Base-by-base conservation (phyloP, 1,140 invertebrate species). In the Anastrepha obliqua region DNA sequence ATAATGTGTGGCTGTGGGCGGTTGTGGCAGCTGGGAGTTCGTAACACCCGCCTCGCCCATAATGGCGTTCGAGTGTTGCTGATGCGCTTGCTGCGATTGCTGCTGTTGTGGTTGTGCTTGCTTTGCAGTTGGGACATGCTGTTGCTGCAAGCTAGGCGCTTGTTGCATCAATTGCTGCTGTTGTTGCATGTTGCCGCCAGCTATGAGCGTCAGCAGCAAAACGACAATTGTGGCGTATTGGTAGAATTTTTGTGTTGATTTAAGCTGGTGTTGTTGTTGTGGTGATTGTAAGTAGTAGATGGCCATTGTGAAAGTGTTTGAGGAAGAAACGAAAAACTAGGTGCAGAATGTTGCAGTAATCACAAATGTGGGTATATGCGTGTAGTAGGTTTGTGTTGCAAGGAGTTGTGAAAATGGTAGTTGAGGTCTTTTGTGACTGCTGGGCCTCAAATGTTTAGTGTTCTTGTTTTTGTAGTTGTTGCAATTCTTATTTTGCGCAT, bases 21-120 rank as follows among this genome's bases (percentile, higher is more conserved):
- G 91, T 47, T 91, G 89, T 88, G 90, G 58, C 44, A 92, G 85
- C 88, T 92, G 91, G 7, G 90, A 89, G 65, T 89, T 91, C 47
- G 91, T 91, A 0, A 92, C 91, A 15, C 91, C 91, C 29, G 91
- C 91, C 88, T 92, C 91, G 67, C 91, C 91, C 91, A 92, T 92
- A 20, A 92, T 92, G 86, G 91, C 91, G 60, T 92, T 92, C 39
- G 91, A 92, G 51, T 92, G 91, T 20, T 91, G 89, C 17, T 81
- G 74, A 55, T 81, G 60, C 13, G 60, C 60, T 62, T 62, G 74
- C n/a, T 81, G 74, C 44, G 42, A 9, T 15, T 81, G 44, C 74
- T 51, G 5, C 17, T 90, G 90, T 47, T 91, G 29, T 29, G 29
- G 29, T 55, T 92, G 88, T 58, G 29, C 29, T 29, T 87, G 78